Base-by-base conservation (phyloP, 2,888 invertebrate species). In the Hirtodrosophila duncani region DNA sequence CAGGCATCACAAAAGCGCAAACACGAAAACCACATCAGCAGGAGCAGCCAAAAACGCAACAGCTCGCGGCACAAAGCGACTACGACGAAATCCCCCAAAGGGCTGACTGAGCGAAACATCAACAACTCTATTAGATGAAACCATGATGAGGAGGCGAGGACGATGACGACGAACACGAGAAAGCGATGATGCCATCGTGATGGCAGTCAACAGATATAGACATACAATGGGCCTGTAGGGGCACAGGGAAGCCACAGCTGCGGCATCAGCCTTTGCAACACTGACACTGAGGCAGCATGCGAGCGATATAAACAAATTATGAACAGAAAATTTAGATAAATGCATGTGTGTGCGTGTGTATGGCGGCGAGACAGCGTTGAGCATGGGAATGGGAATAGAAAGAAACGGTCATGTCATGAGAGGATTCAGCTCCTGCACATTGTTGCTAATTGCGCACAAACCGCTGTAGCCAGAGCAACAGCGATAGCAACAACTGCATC, bases 261-360 rank as follows among this genome's bases (percentile, higher is more conserved):
- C 36, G 24, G 10, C n/a, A 9, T 8, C 5, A 8, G n/a, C n/a
- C n/a, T n/a, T n/a, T n/a, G n/a, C n/a, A n/a, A n/a, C n/a, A n/a
- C 23, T 33, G 52, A 33, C 56, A 29, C 27, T 20, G 55, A 42
- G 39, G 42, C 45, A 56, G 43, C 26, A 36, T 41, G 10, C 57
- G 67, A 44, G 49, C 61, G 70, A 68, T 81, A 81, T 70, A 79
- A 82, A 70, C 79, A 81, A 79, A 82, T 79, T 82, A 78, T 78
- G 71, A 68, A 69, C 77, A 63, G 58, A 64, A 72, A 81, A 81
- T 66, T 68, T 66, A 71, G 61, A 79, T 63, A 78, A 78, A 69
- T 79, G 71, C 52, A 56, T 62, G 44, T 57, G 48, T 34, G 55
- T 51, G 58, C 39, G 52, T 46, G 52, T 30, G 17, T 16, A 27